These are phyloP conservation scores for Tenthredo notha DNA, from an alignment of 2,888 invertebrate species.

Conservation along the genomic window DNA sequence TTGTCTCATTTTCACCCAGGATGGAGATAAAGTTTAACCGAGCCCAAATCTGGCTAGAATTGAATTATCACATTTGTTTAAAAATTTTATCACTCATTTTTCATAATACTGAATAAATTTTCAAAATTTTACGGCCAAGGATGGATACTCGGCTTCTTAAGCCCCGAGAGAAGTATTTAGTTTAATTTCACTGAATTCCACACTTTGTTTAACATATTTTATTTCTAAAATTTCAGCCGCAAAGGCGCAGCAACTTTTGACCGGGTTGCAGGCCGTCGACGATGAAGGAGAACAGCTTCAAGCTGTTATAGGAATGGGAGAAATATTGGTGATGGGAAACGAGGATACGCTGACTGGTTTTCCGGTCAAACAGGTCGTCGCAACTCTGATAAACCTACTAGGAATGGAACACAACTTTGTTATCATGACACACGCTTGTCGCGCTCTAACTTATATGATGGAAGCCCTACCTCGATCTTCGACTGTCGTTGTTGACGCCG, in stretches of 20 bases:
- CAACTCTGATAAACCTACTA: conserved; percentile 94
- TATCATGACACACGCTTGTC: conserved; percentile 99
- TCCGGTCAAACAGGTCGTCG: conserved; percentile 98
- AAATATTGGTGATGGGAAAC: conserved; percentile 99
- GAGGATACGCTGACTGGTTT: conserved; percentile 99
- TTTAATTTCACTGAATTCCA: neutral
- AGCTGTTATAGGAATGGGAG: conserved; percentile 99
- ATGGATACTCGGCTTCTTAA: neutral
- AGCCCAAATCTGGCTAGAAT: conserved; percentile 27
- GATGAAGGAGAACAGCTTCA: conserved; percentile 98
- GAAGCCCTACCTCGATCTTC: conserved; percentile 98
- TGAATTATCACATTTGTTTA: conserved; percentile 19
- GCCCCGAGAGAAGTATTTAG: neutral
- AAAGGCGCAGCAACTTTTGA: conserved; percentile 95
- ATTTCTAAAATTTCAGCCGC: conserved; percentile 81
- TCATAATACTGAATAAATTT: neutral
- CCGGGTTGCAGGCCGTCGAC: conserved; percentile 94
- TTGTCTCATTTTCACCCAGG: conserved; percentile 14
- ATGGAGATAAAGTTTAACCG: conserved; percentile 27
- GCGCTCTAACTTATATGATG: conserved; percentile 99
- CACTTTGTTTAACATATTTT: neutral
- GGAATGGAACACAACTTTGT: conserved; percentile 99
- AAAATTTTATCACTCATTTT: conserved; percentile 12
- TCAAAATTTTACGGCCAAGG: neutral
- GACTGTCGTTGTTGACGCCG: conserved; percentile 96